Percentiles rank a stretch among this genome's conserved stretches.
Conservation (phyloP, 2,113 vertebrate genomes). For the Cygnus atratus region DNA sequence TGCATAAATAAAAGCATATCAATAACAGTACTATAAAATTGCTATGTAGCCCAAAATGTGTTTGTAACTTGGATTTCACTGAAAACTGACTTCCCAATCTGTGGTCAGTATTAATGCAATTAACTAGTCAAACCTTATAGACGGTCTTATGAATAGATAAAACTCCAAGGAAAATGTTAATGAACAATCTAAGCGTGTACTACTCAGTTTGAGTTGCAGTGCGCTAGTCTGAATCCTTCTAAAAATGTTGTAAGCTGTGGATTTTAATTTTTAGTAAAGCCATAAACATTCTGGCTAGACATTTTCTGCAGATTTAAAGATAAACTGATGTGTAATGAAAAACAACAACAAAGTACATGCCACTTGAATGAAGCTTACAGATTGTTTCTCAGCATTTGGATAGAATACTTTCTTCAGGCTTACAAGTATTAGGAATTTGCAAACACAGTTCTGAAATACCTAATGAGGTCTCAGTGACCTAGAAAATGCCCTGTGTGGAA, state of each 20-base stretch:
- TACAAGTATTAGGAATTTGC: slow-evolving; percentile 46
- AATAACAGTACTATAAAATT: background rate
- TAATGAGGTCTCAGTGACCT: slow-evolving; percentile 65
- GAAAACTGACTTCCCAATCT: background rate
- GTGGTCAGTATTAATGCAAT: background rate
- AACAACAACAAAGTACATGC: background rate
- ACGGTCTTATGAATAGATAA: background rate
- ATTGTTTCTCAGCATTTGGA: slow-evolving; percentile 30
- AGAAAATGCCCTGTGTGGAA: slow-evolving; percentile 47
- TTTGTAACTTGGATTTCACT: background rate
- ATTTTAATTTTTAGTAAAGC: slow-evolving; percentile 43
- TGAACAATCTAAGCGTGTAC: background rate
- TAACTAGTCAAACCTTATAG: background rate
- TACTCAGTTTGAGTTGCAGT: background rate
- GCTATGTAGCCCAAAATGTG: background rate
- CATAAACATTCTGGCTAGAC: background rate
- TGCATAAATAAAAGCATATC: background rate
- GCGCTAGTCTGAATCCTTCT: background rate
- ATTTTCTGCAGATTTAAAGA: slow-evolving; percentile 31
- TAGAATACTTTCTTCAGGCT: slow-evolving; percentile 51
- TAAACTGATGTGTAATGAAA: slow-evolving; percentile 36
- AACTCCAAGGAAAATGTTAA: background rate
- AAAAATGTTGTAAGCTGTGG: slow-evolving; percentile 37
- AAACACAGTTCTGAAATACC: slow-evolving; percentile 57
- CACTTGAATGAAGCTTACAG: slow-evolving; percentile 39